Evolutionary conservation across 2,113 vertebrate genomes (phyloP).

Genomic region (Myodes glareolus): DNA sequence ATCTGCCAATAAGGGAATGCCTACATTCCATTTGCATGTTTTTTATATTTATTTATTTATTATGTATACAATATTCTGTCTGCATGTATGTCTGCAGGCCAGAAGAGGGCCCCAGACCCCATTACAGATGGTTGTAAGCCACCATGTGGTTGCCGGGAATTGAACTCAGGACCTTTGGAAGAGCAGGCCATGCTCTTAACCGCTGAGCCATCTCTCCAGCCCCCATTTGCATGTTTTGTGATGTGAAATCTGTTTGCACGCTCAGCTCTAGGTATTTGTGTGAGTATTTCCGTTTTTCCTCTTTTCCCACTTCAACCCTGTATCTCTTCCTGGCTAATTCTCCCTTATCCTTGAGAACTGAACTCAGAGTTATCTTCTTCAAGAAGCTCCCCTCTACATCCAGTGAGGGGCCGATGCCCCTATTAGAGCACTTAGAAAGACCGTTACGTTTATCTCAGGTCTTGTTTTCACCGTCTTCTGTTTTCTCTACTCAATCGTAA

Average conservation of each 20-base stretch:
- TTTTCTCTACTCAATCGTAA: background rate
- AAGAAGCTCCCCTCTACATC: background rate
- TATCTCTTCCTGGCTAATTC: background rate
- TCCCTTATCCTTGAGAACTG: background rate
- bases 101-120: too few relatives aligned
- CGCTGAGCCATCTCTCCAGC: too few relatives aligned
- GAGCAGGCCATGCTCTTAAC: too few relatives aligned
- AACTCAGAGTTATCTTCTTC: background rate
- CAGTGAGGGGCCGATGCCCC: background rate
- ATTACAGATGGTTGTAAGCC: too few relatives aligned
- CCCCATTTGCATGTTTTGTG: constrained; percentile 32
- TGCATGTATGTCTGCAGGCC: too few relatives aligned
- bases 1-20: constrained; percentile 42
- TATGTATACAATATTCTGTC: too few relatives aligned
- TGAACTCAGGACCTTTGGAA: too few relatives aligned
- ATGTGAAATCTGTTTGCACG: background rate
- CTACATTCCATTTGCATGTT: constrained; percentile 28
- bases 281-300: background rate
- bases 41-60: too few relatives aligned
- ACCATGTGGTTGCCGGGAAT: too few relatives aligned
- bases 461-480: background rate
- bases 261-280: background rate
- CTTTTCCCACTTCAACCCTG: background rate
- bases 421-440: background rate
- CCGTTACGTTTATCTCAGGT: background rate